These are phyloP conservation scores for Drepana arcuata DNA, from an alignment of 1,140 invertebrate species.

Conservation along the genomic window DNA sequence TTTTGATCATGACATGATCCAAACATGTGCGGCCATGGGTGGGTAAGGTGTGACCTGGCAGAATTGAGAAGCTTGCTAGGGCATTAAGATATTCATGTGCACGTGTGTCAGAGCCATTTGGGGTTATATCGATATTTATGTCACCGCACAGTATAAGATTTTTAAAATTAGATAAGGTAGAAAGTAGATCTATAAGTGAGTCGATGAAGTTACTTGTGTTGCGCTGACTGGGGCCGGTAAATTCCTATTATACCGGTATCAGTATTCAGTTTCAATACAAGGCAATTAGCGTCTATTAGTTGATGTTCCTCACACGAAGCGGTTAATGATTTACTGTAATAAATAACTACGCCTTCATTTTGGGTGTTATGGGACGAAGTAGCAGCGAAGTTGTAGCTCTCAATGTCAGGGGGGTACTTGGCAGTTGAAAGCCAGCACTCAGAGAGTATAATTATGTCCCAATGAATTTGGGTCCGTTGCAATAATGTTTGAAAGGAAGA, in stretches of 20 bases:
- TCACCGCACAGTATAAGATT: neutral
- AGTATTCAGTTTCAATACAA: slow-evolving; percentile 8
- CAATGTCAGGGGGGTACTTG: slow-evolving; percentile 1
- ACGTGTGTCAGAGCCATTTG: neutral
- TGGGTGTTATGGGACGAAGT: slow-evolving; percentile 4
- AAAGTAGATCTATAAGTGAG: neutral
- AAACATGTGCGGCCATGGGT: neutral
- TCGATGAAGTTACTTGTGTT: slow-evolving; percentile 3
- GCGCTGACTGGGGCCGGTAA: slow-evolving; percentile 2
- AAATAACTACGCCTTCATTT: slow-evolving; percentile 11
- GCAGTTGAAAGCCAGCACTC: slow-evolving; percentile 6
- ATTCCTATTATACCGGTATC: slow-evolving; percentile 8
- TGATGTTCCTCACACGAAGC: neutral
- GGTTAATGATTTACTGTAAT: slow-evolving; percentile 5
- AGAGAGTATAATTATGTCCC: slow-evolving; percentile 7
- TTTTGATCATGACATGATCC: slow-evolving; percentile 4
- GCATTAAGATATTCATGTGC: neutral
- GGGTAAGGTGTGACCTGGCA: neutral
- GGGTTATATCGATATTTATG: neutral
- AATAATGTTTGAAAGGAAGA: slow-evolving; percentile 1
- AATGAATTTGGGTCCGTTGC: slow-evolving; percentile 1
- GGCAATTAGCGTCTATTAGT: slow-evolving; percentile 5
- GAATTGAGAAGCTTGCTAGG: neutral
- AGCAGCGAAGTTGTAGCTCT: neutral
- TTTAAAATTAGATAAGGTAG: neutral